Conservation (phyloP, 2,113 vertebrate genomes). For the Peromyscus leucopus region DNA sequence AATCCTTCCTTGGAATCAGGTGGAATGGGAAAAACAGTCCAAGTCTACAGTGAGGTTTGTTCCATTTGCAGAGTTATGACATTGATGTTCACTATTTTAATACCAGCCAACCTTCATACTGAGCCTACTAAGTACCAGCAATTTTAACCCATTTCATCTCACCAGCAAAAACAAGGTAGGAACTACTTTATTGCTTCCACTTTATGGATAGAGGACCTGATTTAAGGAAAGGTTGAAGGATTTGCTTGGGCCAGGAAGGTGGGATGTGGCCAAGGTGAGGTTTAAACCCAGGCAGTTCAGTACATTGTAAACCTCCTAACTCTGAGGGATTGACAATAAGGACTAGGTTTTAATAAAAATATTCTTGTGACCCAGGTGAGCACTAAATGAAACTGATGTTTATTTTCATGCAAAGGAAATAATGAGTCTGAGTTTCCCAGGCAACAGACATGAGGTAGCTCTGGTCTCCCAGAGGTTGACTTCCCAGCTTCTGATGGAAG, state of each 20-base stretch:
- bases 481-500: neutral
- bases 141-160: slow-evolving; percentile 21
- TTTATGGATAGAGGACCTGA: slow-evolving; percentile 14
- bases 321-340: neutral
- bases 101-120: neutral
- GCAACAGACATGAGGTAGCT: neutral
- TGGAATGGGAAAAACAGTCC: neutral
- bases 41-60: slow-evolving; percentile 20
- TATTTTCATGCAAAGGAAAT: slow-evolving; percentile 16
- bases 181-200: neutral
- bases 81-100: slow-evolving; percentile 33
- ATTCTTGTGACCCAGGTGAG: neutral
- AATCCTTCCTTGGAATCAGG: slow-evolving; percentile 27
- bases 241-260: neutral
- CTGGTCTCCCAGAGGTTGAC: neutral
- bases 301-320: neutral
- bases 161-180: neutral
- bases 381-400: neutral
- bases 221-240: neutral
- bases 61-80: neutral
- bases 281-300: neutral
- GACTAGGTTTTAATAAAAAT: neutral
- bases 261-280: neutral
- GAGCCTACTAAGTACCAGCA: neutral
- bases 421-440: neutral